Base-by-base conservation (phyloP, 2,888 invertebrate species). In the Drosophila seclusa region DNA sequence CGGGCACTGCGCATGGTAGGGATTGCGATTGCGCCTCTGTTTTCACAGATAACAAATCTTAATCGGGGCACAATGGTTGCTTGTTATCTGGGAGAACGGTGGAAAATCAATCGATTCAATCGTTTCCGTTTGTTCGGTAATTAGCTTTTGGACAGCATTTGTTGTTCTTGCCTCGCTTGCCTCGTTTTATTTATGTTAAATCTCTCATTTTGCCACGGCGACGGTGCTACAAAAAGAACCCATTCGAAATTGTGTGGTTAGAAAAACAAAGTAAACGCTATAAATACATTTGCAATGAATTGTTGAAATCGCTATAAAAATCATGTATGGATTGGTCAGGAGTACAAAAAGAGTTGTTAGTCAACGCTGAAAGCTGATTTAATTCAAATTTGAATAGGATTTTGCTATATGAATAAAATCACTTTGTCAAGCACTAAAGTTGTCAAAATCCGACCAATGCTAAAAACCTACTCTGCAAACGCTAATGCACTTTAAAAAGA, bases 11-110 rank as follows among this genome's bases (percentile, higher is more conserved):
- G 88, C 87, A 87, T 87, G 87, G 80, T 90, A 75, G 82, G 82
- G 80, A 67, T 60, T 87, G 85, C 83, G 90, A 76, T 84, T 87
- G 83, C 78, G 80, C 77, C 86, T 89, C 79, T 91, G 87, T 91
- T 91, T 92, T 91, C 90, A 91, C 83, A 91, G 92, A 91, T 92
- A 92, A 91, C 90, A 91, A 92, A 91, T 88, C 92, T 91, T 90
- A 90, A 90, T 87, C 83, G 83, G 31, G 76, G 21, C 73, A 77
- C 82, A 76, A 87, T 83, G 87, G 85, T 83, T 73, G 82, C 87
- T 40, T 21, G 57, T 85, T 90, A 88, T 90, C 86, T 82, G 87
- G 55, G 60, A 4, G 87, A 60, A 59, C 59, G 78, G 75, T 77
- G 68, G 68, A 78, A 89, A 87, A 90, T 87, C 85, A 88, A 90